A percentile compares a stretch with the other conserved stretches of the same genome.
Conservation (phyloP, 2,113 vertebrate species). For the Carettochelys insculpta region DNA sequence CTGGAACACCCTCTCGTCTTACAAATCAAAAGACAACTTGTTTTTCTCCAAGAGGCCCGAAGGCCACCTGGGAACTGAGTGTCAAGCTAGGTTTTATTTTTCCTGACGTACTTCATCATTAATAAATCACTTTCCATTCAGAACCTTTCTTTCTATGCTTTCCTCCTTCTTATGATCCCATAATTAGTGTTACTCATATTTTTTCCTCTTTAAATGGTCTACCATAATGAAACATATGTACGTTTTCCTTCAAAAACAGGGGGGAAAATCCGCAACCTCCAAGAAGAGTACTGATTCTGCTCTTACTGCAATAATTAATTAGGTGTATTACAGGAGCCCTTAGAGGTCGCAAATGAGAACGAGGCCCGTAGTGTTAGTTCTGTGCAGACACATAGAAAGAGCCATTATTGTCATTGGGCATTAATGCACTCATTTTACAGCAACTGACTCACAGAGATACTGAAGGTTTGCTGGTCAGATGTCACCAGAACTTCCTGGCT, state of each 20-base stretch:
- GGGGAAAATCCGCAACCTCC: no score
- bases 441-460: background rate
- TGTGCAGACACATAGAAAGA: background rate
- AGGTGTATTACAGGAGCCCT: background rate
- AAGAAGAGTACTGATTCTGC: background rate
- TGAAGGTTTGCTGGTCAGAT: background rate
- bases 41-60: background rate
- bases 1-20: background rate
- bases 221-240: background rate
- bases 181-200: background rate
- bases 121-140: background rate
- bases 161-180: background rate
- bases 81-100: conserved; percentile 13
- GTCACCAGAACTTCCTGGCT: no score
- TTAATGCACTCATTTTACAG: background rate
- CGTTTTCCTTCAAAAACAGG: background rate
- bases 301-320: background rate
- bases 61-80: background rate
- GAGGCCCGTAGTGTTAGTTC: background rate
- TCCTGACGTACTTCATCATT: background rate
- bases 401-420: background rate
- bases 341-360: background rate
- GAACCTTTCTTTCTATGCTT: background rate
- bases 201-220: background rate
- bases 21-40: background rate